Conservation (phyloP, 1,140 invertebrate genomes). For the Drosophila orosa region DNA sequence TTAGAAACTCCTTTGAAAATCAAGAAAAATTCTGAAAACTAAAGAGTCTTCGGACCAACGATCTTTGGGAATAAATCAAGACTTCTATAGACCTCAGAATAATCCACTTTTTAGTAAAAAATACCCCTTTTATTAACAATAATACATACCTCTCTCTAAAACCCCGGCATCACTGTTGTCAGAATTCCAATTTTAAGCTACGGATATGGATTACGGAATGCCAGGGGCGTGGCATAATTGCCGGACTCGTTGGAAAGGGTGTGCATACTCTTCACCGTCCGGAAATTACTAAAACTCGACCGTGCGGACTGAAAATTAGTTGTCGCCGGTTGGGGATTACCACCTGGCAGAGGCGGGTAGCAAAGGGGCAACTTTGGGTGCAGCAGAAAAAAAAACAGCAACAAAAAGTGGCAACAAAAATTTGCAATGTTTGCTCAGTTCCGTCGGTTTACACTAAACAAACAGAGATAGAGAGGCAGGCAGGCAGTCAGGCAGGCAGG, state of each 20-base stretch:
- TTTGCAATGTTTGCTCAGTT: slow-evolving; percentile 53
- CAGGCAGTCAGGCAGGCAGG: not conserved
- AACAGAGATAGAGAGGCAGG: slow-evolving; percentile 34
- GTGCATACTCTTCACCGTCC: slow-evolving; percentile 16
- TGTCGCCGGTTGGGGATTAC: slow-evolving; percentile 39
- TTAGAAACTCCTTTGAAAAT: not conserved
- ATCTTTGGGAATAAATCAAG: not conserved
- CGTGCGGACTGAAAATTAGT: slow-evolving; percentile 57
- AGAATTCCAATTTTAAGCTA: slow-evolving; percentile 3
- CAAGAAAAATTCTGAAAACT: not conserved
- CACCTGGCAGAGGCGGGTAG: slow-evolving; percentile 19
- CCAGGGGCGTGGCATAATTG: slow-evolving; percentile 58
- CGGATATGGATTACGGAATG: slow-evolving; percentile 8
- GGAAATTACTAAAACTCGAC: slow-evolving; percentile 69
- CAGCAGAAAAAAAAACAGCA: slow-evolving; percentile 1
- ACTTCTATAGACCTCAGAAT: not conserved
- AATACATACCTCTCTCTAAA: not conserved
- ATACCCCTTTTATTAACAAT: not conserved
- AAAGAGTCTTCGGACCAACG: not conserved
- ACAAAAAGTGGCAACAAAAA: slow-evolving; percentile 26
- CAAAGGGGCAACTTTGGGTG: slow-evolving; percentile 3
- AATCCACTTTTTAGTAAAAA: not conserved
- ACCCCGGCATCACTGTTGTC: not conserved
- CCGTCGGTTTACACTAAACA: slow-evolving; percentile 38
- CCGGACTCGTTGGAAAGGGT: slow-evolving; percentile 28